These are phyloP conservation scores for Penaeus vannamei DNA, from an alignment of 1,140 invertebrate species.

Conservation along the genomic window DNA sequence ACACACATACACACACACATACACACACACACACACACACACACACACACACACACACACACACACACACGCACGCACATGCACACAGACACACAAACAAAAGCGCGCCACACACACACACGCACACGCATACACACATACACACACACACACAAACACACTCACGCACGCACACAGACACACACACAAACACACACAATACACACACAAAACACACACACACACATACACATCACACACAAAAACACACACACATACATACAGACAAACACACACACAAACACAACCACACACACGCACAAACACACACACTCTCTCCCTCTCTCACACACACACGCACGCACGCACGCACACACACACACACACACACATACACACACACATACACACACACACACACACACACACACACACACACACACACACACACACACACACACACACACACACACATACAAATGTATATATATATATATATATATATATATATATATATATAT, in stretches of 20 bases:
- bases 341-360: constrained; percentile 12
- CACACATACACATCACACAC: no score
- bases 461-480: constrained; percentile 4
- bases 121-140: no score
- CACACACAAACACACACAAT: neutral
- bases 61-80: neutral
- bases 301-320: no score
- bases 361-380: neutral
- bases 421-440: neutral
- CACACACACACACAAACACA: no score
- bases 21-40: constrained; percentile 19
- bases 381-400: neutral
- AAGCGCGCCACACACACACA: no score
- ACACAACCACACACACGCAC: neutral
- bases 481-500: constrained; percentile 25
- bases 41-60: constrained; percentile 6
- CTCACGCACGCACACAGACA: neutral
- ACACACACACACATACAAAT: neutral
- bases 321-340: neutral
- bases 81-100: neutral
- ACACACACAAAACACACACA: no score
- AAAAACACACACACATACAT: no score
- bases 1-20: neutral
- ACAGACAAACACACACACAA: no score
- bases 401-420: neutral